Base-by-base conservation (phyloP, 2,797 vertebrate species). In the Alosa sapidissima region DNA sequence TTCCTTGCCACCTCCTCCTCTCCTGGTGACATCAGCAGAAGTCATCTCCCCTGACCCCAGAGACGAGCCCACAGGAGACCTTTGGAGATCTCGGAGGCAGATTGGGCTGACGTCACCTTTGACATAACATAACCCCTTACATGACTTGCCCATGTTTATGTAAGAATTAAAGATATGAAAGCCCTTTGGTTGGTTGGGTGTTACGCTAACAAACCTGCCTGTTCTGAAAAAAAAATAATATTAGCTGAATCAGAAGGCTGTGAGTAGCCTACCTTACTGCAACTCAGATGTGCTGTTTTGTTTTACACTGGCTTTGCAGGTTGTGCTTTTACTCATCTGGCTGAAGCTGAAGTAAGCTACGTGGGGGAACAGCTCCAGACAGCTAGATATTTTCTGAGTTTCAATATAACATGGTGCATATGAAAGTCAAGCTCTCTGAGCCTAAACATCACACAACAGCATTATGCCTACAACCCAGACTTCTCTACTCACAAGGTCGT, bases 401-500 rank as follows among this genome's bases (percentile, higher is more conserved):
- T 68, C 28, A 68, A 14, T 36, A 68, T 13, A 68, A 68, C 10
- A 60, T 60, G 21, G 55, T n/a, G 55, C 21, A 9, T 5, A 60
- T 1, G 21, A 60, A 21, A 60, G 21, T 19, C n/a, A 6, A 60
- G 55, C 55, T 60, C 21, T 1, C 2, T 60, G 55, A 24, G 58
- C n/a, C 58, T 62, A n/a, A 24, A 24, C 55, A n/a, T n/a, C 58
- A 62, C n/a, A 62, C 21, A 62, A 10, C 58, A 24, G 2, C n/a
- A 24, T 72, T 72, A 4, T 19, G 68, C 11, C 28, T 82, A 41
- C 13, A 75, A 45, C 36, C 16, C 36, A 75, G 65, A 33, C 11
- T 36, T 19, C 14, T 21, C 45, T 7, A 33, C 58, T 81, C 58
- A 81, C 83, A 87, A 85, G 88, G 88, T 87, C 83, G 85, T 33